Evolutionary conservation across 2,113 vertebrate species (phyloP), one percentile per base, ranked within the genome.

Genomic region (Ophthalmolycus amberensis): DNA sequence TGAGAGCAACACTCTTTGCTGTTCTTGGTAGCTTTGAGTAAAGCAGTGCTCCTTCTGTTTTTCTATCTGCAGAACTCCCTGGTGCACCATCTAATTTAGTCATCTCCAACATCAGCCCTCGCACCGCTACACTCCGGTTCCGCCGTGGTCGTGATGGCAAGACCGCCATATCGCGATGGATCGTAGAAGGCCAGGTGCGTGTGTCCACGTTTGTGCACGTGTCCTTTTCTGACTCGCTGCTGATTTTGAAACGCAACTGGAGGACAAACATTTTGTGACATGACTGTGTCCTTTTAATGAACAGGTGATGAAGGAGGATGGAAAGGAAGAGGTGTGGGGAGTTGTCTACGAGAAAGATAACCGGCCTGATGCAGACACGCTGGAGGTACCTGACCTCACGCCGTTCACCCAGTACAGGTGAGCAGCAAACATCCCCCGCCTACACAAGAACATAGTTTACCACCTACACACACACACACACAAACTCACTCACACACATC

Each of bases 321-420:
- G 74, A 5, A 60, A 80, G 15, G 97, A 97, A 0, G 97, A 97
- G 46, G 95, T 95, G 2, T 99, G 98, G 98, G 93, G 94, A 66
- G 94, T 85, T 56, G 92, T 99, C 59, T 95, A 91, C 6, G 96
- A 98, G 88, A 96, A 96, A 71, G 96, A 98, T 70, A 98, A 97
- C 22, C 95, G 97, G 56, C 96, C 97, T 0, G 95, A 97, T 6
- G 95, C 96, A 82, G 96, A 98, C 88, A 90, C 85, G 18, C 89
- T 99, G 93, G 96, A 98, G 82, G 95, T 99, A 59, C 97, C 97
- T 0, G 93, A 97, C 93, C 96, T 99, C 85, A 96, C 90, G 0
- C 98, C 98, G 0, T 99, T 98, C 85, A 99, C 97, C 46, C 95
- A 96, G 86, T 99, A 99, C 95, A 97, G 98, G 98, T 99, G 90